Base-by-base conservation (phyloP, 1,140 invertebrate species). In the Drosophila melanica region DNA sequence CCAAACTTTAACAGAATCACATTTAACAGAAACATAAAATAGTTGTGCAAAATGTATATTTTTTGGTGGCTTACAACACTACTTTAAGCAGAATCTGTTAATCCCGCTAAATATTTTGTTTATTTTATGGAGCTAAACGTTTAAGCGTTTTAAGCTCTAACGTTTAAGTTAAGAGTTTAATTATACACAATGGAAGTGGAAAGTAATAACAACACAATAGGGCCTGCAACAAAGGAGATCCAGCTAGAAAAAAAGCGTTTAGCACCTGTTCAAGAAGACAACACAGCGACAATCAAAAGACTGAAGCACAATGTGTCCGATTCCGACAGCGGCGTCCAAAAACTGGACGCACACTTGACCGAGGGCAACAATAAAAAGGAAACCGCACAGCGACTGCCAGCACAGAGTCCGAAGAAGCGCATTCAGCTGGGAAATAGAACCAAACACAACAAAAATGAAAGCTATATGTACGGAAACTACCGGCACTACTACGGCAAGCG, bases 401-500 rank as follows among this genome's bases (percentile, higher is more conserved):
- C 75, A 7, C 68, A 71, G 9, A 74, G 69, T 14, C 81, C 82
- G 3, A 86, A 89, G 11, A 87, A 74, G 16, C 68, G 82, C 6
- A 30, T 86, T 8, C 62, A 86, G 8, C n/a, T 86, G 4, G 58
- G 37, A n/a, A 53, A 55, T 41, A 72, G 75, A 35, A 14, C 73
- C 20, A 77, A 58, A 23, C 33, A 59, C 12, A 70, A 77, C 45
- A 71, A 65, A 18, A 65, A 79, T 54, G 54, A 68, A 3, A 58
- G 71, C 6, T 92, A 87, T 14, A 77, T 75, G 50, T 92, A 90
- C 47, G 91, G 91, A 10, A 92, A 92, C 30, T 92, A 92, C 45
- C 86, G 75, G 6, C 73, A 90, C 90, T 99, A 99, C 93, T 99
- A 99, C 93, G 98, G 98, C 2, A 99, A 99, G 92, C 94, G 98